Base-by-base conservation (phyloP, 2,113 vertebrate species). In the Struthidea cinerea region DNA sequence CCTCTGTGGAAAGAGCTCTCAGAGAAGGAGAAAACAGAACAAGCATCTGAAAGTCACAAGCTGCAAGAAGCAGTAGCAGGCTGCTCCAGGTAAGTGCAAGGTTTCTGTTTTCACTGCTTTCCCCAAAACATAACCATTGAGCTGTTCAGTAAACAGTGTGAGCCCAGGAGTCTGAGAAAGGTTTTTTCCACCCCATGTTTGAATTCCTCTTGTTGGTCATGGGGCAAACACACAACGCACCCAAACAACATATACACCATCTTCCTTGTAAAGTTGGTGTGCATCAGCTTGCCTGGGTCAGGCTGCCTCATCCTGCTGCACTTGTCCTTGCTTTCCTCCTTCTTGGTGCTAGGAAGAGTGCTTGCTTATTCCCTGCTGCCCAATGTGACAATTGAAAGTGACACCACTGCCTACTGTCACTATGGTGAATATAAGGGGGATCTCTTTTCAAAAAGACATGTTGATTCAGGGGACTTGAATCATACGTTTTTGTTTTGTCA, bases 311-410 rank as follows among this genome's bases (percentile, higher is more conserved):
- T 47, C 21, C 63, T 65, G 13, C 53, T 52, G 15, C 13, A 2
- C 19, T 27, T 3, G 0, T 4, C 55, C 50, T 64, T 52, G 19
- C 13, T 84, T 84, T 84, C 22, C 33, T 63, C 8, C 32, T 22
- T 24, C 39, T 15, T 23, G 3, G 13, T 52, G 23, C 53, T 7
- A 2, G 46, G 18, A 76, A 14, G 6, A 53, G 21, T 5, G 15
- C 84, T 85, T 30, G 15, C 26, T 27, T 65, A 14, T 73, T 90
- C 23, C 20, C 13, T 3, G 1, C 67, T 76, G 41, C 70, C 59
- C 22, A 37, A 82, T 46, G 18, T 26, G 28, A 9, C 4, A 2
- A 4, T 17, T 57, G 75, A 75, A 79, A 68, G 41, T 0, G 0
- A 32, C 50, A 83, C 9, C 32, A 20, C 32, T 67, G 30, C 30